These are phyloP conservation scores for Cheilosia vulpina DNA, from an alignment of 2,888 invertebrate species.

Conservation along the genomic window DNA sequence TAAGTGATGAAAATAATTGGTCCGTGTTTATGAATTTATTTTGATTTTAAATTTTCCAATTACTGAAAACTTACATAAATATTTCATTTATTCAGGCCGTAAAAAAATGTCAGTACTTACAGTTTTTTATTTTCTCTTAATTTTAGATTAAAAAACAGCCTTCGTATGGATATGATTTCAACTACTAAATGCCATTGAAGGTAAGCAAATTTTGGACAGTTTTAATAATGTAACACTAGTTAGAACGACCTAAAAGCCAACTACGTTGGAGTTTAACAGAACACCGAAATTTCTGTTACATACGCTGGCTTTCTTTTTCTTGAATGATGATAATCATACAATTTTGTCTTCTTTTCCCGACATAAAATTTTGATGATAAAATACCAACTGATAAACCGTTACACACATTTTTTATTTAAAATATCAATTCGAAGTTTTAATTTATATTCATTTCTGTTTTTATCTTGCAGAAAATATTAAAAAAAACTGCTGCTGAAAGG, in stretches of 20 bases:
- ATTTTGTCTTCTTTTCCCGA: conserved; percentile 61
- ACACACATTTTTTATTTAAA: background rate
- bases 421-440: background rate
- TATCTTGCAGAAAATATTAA: background rate
- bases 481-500: too few species aligned
- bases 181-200: too few species aligned
- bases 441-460: background rate
- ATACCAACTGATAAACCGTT: background rate
- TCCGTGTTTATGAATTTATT: conserved; percentile 80
- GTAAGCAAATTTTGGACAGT: too few species aligned
- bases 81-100: too few species aligned
- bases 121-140: too few species aligned
- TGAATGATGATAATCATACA: conserved; percentile 40
- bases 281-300: too few species aligned
- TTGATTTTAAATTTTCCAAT: conserved; percentile 77
- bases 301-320: background rate
- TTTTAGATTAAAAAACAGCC: too few species aligned
- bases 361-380: conserved; percentile 51
- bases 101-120: too few species aligned
- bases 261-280: too few species aligned
- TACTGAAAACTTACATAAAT: conserved; percentile 28
- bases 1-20: conserved; percentile 78
- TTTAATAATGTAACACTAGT: too few species aligned
- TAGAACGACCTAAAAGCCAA: too few species aligned
- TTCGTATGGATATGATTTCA: too few species aligned